Conservation (phyloP, 2,797 vertebrate genomes). For the Gorsachius magnificus region DNA sequence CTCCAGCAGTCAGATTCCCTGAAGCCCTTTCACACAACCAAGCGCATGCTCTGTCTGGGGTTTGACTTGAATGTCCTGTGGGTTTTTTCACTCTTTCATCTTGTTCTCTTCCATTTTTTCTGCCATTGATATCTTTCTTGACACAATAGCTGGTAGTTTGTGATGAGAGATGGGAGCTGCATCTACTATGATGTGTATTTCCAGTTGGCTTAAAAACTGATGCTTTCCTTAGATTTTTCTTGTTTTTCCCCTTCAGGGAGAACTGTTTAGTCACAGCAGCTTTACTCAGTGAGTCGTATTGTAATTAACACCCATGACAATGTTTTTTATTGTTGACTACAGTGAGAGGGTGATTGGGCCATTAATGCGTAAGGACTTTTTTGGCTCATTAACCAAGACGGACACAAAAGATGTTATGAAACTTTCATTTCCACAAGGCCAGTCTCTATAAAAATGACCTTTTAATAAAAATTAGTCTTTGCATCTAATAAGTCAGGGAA, state of each 20-base stretch:
- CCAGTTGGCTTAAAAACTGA: neutral
- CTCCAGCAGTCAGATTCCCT: neutral
- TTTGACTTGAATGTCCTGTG: neutral
- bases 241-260: neutral
- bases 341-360: neutral
- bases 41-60: accelerated
- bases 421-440: neutral
- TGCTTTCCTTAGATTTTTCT: neutral
- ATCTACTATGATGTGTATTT: neutral
- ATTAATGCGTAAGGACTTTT: neutral
- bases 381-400: constrained; percentile 5
- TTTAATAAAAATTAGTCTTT: neutral
- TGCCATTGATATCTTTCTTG: neutral
- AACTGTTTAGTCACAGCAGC: neutral
- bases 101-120: neutral
- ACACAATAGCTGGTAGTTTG: neutral
- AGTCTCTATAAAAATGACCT: neutral
- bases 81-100: neutral
- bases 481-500: neutral
- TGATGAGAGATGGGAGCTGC: neutral
- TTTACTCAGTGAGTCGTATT: neutral
- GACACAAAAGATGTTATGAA: neutral
- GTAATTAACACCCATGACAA: neutral
- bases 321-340: neutral
- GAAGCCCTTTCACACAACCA: neutral